These are phyloP conservation scores for Dryomyza anilis DNA, from an alignment of 2,888 invertebrate genomes.

Conservation along the genomic window DNA sequence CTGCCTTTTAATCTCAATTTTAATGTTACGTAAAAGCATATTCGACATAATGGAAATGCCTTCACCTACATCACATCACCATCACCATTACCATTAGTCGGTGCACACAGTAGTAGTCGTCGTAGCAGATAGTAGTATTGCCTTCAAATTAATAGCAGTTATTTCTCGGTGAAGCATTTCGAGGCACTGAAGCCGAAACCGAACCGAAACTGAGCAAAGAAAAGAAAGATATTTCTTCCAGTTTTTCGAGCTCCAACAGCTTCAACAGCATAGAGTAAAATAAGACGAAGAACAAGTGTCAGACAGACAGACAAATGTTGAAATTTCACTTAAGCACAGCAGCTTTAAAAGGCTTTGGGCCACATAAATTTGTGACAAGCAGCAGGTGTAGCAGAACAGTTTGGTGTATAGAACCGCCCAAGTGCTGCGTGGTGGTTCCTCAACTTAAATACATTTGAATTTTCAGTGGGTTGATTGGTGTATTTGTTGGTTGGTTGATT, in stretches of 20 bases:
- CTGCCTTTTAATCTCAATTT: slow-evolving; percentile 48
- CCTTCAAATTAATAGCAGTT: slow-evolving; percentile 24
- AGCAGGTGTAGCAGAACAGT: not conserved
- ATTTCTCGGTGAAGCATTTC: slow-evolving; percentile 4
- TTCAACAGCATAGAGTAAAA: too few species aligned
- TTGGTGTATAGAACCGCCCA: too few species aligned
- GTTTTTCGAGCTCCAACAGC: too few species aligned
- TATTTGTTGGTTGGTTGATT: too few species aligned
- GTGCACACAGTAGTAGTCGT: not conserved
- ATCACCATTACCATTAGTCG: slow-evolving; percentile 27
- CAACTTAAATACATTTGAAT: too few species aligned
- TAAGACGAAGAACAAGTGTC: too few species aligned
- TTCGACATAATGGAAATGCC: slow-evolving; percentile 48
- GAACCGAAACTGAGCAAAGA: too few species aligned
- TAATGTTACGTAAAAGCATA: slow-evolving; percentile 50
- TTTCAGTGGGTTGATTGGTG: too few species aligned
- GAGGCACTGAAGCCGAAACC: too few species aligned
- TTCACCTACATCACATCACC: slow-evolving; percentile 45
- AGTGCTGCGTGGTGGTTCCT: not conserved
- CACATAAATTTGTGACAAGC: slow-evolving; percentile 18
- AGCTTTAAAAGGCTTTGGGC: slow-evolving; percentile 22
- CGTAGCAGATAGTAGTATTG: slow-evolving; percentile 2
- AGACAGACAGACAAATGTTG: slow-evolving; percentile 13
- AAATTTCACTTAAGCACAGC: slow-evolving; percentile 27
- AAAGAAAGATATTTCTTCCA: too few species aligned